phyloP scores from a whole-genome alignment of 2,113 vertebrate genomes.

The Panthera tigris region DNA sequence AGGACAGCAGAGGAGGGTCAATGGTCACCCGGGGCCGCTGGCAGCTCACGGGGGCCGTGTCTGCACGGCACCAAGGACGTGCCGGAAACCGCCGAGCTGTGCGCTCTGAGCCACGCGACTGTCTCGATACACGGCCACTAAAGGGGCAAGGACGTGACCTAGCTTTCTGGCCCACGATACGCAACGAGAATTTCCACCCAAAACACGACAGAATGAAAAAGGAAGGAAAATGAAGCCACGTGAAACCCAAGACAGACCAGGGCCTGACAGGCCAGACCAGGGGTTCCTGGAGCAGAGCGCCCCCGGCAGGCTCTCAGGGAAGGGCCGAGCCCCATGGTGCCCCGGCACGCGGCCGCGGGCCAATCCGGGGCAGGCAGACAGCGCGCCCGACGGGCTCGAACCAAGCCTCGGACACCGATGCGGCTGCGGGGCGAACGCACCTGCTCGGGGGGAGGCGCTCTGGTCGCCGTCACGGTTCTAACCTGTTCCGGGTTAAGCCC shows the following conservation, averaged over 20 bases:
- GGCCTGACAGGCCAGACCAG: too few relatives aligned
- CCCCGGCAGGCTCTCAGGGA: neutral
- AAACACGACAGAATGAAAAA: neutral
- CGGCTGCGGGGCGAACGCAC: too few relatives aligned
- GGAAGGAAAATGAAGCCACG: neutral
- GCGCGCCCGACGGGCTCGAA: neutral
- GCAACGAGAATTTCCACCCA: neutral
- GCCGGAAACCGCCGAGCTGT: neutral
- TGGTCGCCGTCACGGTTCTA: neutral
- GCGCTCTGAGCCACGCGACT: accelerated
- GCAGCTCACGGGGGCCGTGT: neutral
- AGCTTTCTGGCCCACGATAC: neutral
- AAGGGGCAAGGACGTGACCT: neutral
- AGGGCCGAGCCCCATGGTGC: neutral
- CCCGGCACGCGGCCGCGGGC: neutral
- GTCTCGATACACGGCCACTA: accelerated
- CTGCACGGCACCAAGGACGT: accelerated
- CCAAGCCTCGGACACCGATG: accelerated
- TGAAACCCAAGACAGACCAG: neutral
- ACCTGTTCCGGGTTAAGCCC: neutral
- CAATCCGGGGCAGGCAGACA: neutral
- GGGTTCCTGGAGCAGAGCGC: too few relatives aligned
- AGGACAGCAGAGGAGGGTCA: neutral
- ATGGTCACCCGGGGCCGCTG: neutral
- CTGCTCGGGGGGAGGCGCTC: neutral